These are phyloP conservation scores for Chrysomallon squamiferum DNA, from an alignment of 1,140 invertebrate species.

Conservation along the genomic window DNA sequence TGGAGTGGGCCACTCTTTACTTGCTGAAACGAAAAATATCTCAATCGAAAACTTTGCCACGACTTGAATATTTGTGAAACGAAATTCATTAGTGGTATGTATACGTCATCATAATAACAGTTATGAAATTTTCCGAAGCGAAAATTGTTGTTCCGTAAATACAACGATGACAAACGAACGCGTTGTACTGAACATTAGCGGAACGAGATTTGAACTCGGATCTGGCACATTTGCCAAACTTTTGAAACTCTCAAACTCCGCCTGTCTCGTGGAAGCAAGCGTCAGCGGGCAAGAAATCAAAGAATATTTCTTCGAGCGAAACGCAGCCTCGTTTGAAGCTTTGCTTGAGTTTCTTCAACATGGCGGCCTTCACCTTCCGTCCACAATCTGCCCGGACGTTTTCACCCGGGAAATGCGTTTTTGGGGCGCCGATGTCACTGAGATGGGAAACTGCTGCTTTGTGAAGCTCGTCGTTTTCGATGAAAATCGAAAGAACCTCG, in stretches of 20 bases:
- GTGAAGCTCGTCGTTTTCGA: constrained; percentile 33
- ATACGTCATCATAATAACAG: too few species aligned
- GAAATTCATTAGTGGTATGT: too few species aligned
- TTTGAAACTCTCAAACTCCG: not conserved
- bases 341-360: constrained; percentile 39
- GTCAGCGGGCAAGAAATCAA: constrained; percentile 68
- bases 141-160: too few species aligned
- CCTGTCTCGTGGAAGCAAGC: not conserved
- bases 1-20: too few species aligned
- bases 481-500: constrained; percentile 29
- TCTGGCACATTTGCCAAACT: not conserved
- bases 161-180: too few species aligned
- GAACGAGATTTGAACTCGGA: constrained; percentile 2
- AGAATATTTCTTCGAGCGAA: constrained; percentile 63
- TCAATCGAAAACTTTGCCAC: too few species aligned
- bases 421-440: constrained; percentile 36
- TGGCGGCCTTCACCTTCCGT: constrained; percentile 42
- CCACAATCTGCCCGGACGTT: constrained; percentile 29
- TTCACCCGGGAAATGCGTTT: constrained; percentile 43
- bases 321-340: constrained; percentile 28
- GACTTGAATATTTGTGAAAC: too few species aligned
- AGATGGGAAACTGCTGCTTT: constrained; percentile 42
- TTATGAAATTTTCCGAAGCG: too few species aligned
- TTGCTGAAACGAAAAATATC: too few species aligned
- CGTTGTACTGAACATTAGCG: constrained; percentile 5